Evolutionary conservation across 2,888 invertebrate species (phyloP).

Genomic region (Sturmia bella): DNA sequence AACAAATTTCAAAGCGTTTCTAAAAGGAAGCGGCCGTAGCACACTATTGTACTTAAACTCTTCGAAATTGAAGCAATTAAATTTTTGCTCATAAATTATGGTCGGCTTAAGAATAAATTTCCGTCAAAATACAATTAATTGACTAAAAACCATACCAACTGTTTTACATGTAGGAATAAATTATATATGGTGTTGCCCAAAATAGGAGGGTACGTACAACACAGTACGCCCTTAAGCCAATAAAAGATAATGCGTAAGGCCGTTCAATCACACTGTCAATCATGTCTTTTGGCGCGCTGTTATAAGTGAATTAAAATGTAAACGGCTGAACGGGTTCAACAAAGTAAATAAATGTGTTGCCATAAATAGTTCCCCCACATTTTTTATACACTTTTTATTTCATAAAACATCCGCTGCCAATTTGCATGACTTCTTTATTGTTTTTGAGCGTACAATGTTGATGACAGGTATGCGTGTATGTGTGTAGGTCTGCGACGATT

Average conservation of each 20-base stretch:
- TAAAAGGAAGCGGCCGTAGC: too few relatives aligned
- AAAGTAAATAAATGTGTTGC: conserved; percentile 46
- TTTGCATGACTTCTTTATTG: conserved; percentile 29
- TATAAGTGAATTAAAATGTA: conserved; percentile 29
- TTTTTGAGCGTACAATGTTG: conserved; percentile 22
- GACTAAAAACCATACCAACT: conserved; percentile 21
- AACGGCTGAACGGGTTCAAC: conserved; percentile 23
- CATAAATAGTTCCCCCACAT: conserved; percentile 62
- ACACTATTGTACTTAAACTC: neutral
- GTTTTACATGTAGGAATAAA: conserved; percentile 6
- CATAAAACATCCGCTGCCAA: conserved; percentile 62
- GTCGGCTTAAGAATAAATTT: neutral
- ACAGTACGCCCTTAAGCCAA: conserved; percentile 11
- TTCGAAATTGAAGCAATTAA: neutral
- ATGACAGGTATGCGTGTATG: conserved; percentile 57
- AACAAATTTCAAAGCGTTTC: too few relatives aligned
- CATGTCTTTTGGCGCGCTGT: conserved; percentile 3
- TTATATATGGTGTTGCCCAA: conserved; percentile 17
- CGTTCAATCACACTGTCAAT: neutral
- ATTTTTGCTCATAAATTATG: conserved; percentile 7
- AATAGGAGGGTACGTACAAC: conserved; percentile 25
- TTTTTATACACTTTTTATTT: conserved; percentile 17
- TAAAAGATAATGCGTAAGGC: conserved; percentile 26
- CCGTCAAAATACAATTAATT: conserved; percentile 21
- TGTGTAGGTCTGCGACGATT: conserved; percentile 42